Percentiles rank a stretch among this genome's conserved stretches.
phyloP scores from a whole-genome alignment of 2,888 invertebrate genomes.

The Callimorpha dominula region DNA sequence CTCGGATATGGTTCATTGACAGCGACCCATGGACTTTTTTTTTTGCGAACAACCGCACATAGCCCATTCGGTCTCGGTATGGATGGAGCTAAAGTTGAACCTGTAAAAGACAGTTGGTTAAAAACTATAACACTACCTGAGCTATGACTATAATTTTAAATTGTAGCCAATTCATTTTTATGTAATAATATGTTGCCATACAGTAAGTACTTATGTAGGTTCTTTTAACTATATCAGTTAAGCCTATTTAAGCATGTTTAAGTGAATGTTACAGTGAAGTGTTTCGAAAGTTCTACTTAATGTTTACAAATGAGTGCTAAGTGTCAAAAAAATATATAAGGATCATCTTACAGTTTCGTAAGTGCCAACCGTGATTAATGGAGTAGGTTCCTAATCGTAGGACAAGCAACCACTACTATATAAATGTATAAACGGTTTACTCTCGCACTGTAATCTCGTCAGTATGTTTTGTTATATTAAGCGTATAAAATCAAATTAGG shows the following conservation, averaged over 20 bases:
- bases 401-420: not conserved
- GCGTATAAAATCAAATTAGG: not conserved
- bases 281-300: slow-evolving; percentile 17
- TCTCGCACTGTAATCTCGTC: not conserved
- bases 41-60: slow-evolving; percentile 72
- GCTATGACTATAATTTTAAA: slow-evolving; percentile 32
- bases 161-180: slow-evolving; percentile 38
- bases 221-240: slow-evolving; percentile 1
- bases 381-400: slow-evolving; percentile 52
- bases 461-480: not conserved
- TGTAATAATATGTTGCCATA: slow-evolving; percentile 58
- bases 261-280: slow-evolving; percentile 12
- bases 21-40: slow-evolving; percentile 77
- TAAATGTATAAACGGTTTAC: not conserved
- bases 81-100: slow-evolving; percentile 68
- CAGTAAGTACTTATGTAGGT: slow-evolving; percentile 5
- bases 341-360: slow-evolving; percentile 63
- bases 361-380: slow-evolving; percentile 60
- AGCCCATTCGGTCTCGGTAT: slow-evolving; percentile 79
- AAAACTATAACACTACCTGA: slow-evolving; percentile 60
- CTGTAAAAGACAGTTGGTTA: slow-evolving; percentile 60
- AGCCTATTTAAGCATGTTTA: not conserved
- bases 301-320: slow-evolving; percentile 25
- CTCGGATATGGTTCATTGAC: slow-evolving; percentile 81
- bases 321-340: slow-evolving; percentile 35